A percentile compares a stretch with the other conserved stretches of the same genome.
These are phyloP conservation scores for Shinisaurus crocodilurus DNA, from an alignment of 2,113 vertebrate genomes.

Conservation along the genomic window DNA sequence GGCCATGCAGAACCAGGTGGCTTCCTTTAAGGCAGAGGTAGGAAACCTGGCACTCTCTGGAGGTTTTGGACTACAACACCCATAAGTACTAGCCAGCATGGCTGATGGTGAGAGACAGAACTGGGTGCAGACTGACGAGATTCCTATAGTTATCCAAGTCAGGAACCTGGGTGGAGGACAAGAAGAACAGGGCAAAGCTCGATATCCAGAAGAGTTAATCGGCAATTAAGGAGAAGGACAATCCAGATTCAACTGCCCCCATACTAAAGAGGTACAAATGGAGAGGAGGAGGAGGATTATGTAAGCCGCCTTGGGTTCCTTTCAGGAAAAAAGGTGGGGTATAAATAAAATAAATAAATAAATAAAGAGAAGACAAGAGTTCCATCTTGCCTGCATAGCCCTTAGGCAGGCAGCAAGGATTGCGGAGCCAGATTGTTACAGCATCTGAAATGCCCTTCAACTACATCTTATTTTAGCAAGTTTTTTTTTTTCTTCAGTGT, in stretches of 20 bases:
- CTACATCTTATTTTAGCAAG: conserved; percentile 4
- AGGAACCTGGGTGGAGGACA: background rate
- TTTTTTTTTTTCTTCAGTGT: conserved; percentile 45
- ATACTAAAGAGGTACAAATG: too few species aligned
- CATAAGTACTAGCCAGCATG: background rate
- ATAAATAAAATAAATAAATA: too few species aligned
- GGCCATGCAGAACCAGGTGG: background rate
- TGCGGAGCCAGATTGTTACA: background rate
- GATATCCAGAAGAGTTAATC: background rate
- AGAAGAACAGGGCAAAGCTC: too few species aligned
- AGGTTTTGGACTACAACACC: background rate
- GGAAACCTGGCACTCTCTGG: background rate
- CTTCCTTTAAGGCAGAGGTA: background rate
- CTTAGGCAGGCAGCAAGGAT: background rate
- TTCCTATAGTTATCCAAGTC: background rate
- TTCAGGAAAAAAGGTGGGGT: too few species aligned
- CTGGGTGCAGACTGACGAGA: background rate
- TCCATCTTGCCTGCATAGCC: background rate
- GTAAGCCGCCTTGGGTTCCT: too few species aligned
- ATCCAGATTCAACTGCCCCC: background rate
- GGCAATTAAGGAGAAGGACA: background rate
- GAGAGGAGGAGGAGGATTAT: too few species aligned
- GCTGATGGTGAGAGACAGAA: background rate
- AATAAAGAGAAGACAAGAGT: background rate
- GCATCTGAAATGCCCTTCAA: background rate